Evolutionary conservation across 2,113 vertebrate species (phyloP).

Genomic region (Calyptomena viridis): DNA sequence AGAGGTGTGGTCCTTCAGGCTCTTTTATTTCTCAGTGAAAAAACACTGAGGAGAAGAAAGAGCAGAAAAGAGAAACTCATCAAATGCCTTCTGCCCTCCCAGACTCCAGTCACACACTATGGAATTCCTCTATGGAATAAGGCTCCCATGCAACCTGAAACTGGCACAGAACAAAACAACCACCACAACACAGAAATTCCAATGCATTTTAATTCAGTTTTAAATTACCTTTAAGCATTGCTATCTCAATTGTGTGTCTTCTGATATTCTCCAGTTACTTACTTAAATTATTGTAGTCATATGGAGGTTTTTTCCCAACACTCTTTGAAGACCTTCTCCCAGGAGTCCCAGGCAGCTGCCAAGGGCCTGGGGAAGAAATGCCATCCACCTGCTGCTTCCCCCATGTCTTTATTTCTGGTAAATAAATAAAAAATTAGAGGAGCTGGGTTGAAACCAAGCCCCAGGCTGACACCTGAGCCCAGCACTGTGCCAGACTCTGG

Average conservation of each 20-base stretch:
- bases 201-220: background rate
- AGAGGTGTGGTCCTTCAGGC: background rate
- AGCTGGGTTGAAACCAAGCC: background rate
- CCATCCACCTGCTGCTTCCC: background rate
- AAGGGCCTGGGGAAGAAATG: background rate
- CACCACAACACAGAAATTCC: background rate
- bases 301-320: background rate
- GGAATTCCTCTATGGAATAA: background rate
- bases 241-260: background rate
- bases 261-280: background rate
- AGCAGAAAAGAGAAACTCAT: background rate
- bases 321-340: background rate
- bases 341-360: background rate
- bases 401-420: conserved; percentile 8
- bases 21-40: background rate
- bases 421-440: background rate
- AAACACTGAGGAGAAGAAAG: background rate
- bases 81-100: background rate
- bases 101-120: background rate
- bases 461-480: background rate
- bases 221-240: background rate
- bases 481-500: background rate
- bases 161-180: background rate
- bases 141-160: background rate
- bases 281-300: background rate